Percentiles rank a stretch among this genome's conserved stretches.
phyloP scores from a whole-genome alignment of 2,113 vertebrate genomes.

The Progne subis region DNA sequence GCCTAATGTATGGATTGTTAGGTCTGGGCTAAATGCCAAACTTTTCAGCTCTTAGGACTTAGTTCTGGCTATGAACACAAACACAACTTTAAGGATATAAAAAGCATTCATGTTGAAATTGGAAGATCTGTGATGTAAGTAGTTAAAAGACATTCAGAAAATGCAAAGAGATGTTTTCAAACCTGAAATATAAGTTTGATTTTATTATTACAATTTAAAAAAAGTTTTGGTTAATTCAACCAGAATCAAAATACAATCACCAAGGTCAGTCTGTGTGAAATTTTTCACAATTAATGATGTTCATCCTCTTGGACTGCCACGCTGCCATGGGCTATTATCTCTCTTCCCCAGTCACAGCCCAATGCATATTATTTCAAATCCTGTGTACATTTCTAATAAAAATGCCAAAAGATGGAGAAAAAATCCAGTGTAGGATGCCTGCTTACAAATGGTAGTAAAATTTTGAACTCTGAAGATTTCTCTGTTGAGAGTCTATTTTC shows the following conservation, averaged over 20 bases:
- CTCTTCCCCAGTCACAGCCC: rapidly evolving
- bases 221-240: neutral
- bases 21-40: neutral
- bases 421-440: neutral
- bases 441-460: neutral
- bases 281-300: neutral
- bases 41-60: neutral
- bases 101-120: neutral
- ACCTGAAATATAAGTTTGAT: neutral
- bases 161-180: neutral
- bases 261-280: neutral
- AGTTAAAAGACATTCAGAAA: neutral
- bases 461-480: neutral
- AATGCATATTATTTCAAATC: neutral
- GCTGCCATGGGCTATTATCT: neutral
- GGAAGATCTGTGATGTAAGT: neutral
- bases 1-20: neutral
- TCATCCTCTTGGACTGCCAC: neutral
- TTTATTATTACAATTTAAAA: neutral
- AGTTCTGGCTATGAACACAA: neutral
- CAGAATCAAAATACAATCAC: neutral
- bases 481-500: neutral
- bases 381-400: neutral
- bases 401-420: neutral
- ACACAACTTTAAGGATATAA: neutral